These are phyloP conservation scores for Eurystomus glaucurus DNA, from an alignment of 2,797 vertebrate species.

Conservation along the genomic window DNA sequence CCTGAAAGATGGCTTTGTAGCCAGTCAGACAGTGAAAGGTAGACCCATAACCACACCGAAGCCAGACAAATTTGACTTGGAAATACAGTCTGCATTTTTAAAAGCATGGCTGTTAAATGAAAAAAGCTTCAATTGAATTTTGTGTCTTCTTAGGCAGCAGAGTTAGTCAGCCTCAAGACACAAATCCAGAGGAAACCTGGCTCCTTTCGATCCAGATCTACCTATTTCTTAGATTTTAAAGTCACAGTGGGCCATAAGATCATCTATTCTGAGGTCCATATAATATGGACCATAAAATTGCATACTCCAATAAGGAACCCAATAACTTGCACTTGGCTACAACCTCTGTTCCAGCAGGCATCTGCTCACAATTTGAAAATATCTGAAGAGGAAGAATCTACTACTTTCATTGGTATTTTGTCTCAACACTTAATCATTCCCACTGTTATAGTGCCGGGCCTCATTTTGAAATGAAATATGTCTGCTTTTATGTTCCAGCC, in stretches of 20 bases:
- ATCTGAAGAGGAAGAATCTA: constrained; percentile 61
- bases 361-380: constrained; percentile 58
- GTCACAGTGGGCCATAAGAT: constrained; percentile 44
- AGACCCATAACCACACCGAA: constrained; percentile 1
- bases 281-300: constrained; percentile 56
- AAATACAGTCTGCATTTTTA: constrained; percentile 11
- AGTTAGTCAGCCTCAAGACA: constrained; percentile 49
- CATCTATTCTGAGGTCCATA: constrained; percentile 62
- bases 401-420: constrained; percentile 55
- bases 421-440: constrained; percentile 70
- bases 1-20: not conserved
- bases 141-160: constrained; percentile 35
- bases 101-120: not conserved
- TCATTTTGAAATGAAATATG: constrained; percentile 47
- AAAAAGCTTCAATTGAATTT: constrained; percentile 14
- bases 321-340: constrained; percentile 59
- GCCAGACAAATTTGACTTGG: constrained; percentile 37
- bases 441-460: constrained; percentile 12
- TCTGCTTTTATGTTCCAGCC: constrained; percentile 34
- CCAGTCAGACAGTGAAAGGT: not conserved
- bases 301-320: constrained; percentile 40
- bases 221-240: constrained; percentile 66
- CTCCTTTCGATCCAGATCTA: constrained; percentile 53
- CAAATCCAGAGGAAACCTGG: constrained; percentile 63
- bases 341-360: constrained; percentile 34